Evolutionary conservation across 2,888 invertebrate species (phyloP), one percentile per base, ranked within the genome.

Genomic region (Drosophila nr. perissopoda): DNA sequence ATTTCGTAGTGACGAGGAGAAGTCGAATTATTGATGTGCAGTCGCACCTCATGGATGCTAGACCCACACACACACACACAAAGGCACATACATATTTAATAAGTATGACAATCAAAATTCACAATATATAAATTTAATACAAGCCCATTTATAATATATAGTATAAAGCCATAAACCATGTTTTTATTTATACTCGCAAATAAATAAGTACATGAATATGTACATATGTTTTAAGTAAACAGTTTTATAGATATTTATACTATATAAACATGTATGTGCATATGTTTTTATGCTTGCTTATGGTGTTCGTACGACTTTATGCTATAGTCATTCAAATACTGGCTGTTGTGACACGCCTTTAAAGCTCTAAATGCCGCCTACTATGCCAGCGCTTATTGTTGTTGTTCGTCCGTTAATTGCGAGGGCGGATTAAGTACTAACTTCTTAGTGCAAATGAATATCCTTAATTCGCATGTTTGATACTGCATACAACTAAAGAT

Each of bases 351-450:
- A 58, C 57, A 75, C 61, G 75, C 70, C 75, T 63, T 33, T 58
- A 75, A 75, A 75, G 76, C 75, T 75, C 58, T 36, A 34, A 66
- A 66, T 40, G 36, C 38, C 70, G 76, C 75, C 40, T 57, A 65
- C 48, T 65, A 48, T 40, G 68, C 33, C 57, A 64, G 42, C 57
- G 51, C 57, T 66, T 60, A 51, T 54, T 63, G 58, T 62, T 75
- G 65, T 69, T 51, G 40, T 54, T 62, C 31, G 45, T 52, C 31
- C 36, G 40, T 45, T 56, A 42, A n/a, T 18, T 34, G 36, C 69
- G 76, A 75, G 76, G 70, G 75, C 4, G 11, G 52, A 18, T 49
- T 25, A 0, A 18, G 31, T 49, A 48, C 16, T 49, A 29, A 33
- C 33, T 25, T 25, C 16, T 25, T 31, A 7, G 21, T 36, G 34